Conservation (phyloP, 2,113 vertebrate species). For the Dunckerocampus dactyliophorus region DNA sequence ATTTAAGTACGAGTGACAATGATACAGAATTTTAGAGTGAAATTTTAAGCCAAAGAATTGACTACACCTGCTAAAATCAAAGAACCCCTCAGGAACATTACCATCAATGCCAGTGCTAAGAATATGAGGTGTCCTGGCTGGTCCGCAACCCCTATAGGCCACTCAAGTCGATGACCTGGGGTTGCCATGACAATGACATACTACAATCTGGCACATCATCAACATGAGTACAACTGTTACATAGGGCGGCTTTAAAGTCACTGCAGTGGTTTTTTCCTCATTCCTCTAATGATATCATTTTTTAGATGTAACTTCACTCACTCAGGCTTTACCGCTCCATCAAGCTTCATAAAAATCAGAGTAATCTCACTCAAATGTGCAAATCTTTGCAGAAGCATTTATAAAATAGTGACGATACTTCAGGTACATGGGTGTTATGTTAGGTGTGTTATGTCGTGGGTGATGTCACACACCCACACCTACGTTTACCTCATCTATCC, state of each 20-base stretch:
- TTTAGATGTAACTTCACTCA: neutral
- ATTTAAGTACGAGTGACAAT: no score
- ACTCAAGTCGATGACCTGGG: neutral
- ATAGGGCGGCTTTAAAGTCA: no score
- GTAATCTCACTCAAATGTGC: neutral
- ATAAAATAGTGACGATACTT: neutral
- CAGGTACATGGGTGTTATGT: neutral
- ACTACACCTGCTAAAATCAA: no score
- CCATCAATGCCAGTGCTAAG: neutral
- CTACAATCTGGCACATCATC: no score
- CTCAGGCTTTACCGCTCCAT: neutral
- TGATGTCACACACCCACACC: conserved; percentile 23
- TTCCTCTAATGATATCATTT: no score
- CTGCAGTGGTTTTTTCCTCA: no score
- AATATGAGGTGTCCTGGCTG: neutral
- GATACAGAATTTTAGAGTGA: no score
- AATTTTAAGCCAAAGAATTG: no score
- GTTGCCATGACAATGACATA: neutral
- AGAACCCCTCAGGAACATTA: neutral
- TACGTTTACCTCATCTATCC: conserved; percentile 13
- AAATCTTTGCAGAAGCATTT: neutral
- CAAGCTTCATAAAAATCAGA: conserved; percentile 1
- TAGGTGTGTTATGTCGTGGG: neutral
- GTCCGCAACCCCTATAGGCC: neutral
- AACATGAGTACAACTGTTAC: no score